These are phyloP conservation scores for Andrena camellia DNA, from an alignment of 2,888 invertebrate genomes.

Conservation along the genomic window DNA sequence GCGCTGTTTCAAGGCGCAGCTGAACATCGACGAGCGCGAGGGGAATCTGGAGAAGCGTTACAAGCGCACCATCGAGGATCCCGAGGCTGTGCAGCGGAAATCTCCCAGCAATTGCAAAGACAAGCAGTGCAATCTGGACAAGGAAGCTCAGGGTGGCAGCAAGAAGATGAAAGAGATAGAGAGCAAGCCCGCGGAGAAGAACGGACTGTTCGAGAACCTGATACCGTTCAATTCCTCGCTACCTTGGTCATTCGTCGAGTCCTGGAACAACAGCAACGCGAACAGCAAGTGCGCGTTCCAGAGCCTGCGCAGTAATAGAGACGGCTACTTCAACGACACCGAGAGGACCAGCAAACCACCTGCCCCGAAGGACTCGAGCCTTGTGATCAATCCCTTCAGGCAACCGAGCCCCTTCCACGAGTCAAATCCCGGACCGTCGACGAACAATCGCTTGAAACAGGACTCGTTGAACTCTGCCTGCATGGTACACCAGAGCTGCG, in stretches of 20 bases:
- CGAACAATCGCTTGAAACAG: conserved; percentile 62
- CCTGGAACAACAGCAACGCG: conserved; percentile 69
- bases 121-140: conserved; percentile 55
- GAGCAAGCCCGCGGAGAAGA: conserved; percentile 49
- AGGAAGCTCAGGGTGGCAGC: conserved; percentile 26
- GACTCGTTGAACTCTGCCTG: conserved; percentile 65
- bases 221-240: conserved; percentile 67
- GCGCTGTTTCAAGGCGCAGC: conserved; percentile 77
- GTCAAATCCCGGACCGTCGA: conserved; percentile 77
- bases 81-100: conserved; percentile 40
- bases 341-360: conserved; percentile 47
- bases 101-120: conserved; percentile 40
- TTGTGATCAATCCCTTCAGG: conserved; percentile 71
- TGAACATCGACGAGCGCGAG: conserved; percentile 79
- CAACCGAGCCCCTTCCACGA: conserved; percentile 75
- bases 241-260: conserved; percentile 71
- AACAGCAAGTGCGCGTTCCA: conserved; percentile 67
- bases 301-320: conserved; percentile 55
- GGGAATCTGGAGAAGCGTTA: conserved; percentile 81
- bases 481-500: conserved; percentile 74
- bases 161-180: conserved; percentile 34
- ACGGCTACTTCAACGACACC: conserved; percentile 58
- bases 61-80: conserved; percentile 75
- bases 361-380: conserved; percentile 36
- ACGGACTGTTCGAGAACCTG: conserved; percentile 64